Conservation (phyloP, 2,113 vertebrate genomes). For the Dascyllus trimaculatus region DNA sequence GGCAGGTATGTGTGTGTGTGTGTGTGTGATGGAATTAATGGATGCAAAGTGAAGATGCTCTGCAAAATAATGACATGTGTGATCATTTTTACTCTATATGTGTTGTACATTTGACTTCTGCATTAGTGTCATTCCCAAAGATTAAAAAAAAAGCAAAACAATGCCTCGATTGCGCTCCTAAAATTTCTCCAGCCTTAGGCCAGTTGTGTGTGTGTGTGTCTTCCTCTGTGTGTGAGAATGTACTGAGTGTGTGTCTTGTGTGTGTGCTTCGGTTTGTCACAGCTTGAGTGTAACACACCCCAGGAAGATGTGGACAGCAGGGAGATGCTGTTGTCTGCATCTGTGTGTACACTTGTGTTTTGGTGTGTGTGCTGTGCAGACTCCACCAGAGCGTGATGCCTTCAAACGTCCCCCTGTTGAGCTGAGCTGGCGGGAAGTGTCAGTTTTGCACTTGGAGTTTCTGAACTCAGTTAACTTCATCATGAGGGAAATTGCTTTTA, state of each 20-base stretch:
- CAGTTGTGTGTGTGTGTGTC: background rate
- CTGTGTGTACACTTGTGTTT: slow-evolving; percentile 17
- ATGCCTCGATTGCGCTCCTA: slow-evolving; percentile 18
- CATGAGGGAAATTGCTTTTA: slow-evolving; percentile 31
- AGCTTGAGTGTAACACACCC: slow-evolving; percentile 18
- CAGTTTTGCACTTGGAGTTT: slow-evolving; percentile 14
- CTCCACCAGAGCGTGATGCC: slow-evolving; percentile 23
- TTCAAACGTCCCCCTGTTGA: slow-evolving; percentile 45
- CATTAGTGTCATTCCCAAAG: background rate
- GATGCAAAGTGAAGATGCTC: slow-evolving; percentile 45
- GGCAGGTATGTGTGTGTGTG: slow-evolving; percentile 69
- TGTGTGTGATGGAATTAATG: slow-evolving; percentile 28
- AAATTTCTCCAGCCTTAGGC: slow-evolving; percentile 24
- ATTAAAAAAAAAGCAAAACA: slow-evolving; percentile 40
- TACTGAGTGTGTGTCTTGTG: background rate
- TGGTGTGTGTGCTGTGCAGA: slow-evolving; percentile 16
- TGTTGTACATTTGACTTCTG: background rate
- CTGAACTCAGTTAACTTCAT: slow-evolving; percentile 26
- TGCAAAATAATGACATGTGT: background rate
- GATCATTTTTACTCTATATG: background rate
- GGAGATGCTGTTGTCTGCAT: slow-evolving; percentile 3
- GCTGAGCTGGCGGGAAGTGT: slow-evolving; percentile 16
- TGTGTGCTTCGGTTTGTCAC: slow-evolving; percentile 6
- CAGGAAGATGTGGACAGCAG: slow-evolving; percentile 27
- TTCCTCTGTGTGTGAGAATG: no score